These are phyloP conservation scores for Raphicerus campestris DNA, from an alignment of 2,113 vertebrate genomes.

Conservation along the genomic window DNA sequence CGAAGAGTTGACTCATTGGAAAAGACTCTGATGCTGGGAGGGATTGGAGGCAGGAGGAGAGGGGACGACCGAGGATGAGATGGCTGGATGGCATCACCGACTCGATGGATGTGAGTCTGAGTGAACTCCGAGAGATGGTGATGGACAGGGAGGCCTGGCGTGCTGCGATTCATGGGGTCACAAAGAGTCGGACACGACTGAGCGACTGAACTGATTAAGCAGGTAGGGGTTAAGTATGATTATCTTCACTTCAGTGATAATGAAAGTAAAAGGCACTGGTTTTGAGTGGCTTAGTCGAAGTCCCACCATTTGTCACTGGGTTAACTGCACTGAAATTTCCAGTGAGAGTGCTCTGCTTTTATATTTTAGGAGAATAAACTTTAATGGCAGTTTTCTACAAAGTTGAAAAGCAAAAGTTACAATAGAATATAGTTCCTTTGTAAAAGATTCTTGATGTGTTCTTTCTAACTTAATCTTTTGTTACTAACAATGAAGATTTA, in stretches of 20 bases:
- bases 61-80: too few relatives aligned
- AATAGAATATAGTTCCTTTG: slow-evolving; percentile 64
- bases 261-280: slow-evolving; percentile 22
- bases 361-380: slow-evolving; percentile 52
- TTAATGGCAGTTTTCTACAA: slow-evolving; percentile 58
- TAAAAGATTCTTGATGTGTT: slow-evolving; percentile 59
- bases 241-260: slow-evolving; percentile 24
- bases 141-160: too few relatives aligned
- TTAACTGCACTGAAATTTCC: slow-evolving; percentile 33
- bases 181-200: too few relatives aligned
- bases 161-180: too few relatives aligned
- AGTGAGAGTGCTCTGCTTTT: slow-evolving; percentile 38
- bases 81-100: too few relatives aligned
- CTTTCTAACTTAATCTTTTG: slow-evolving; percentile 67
- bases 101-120: too few relatives aligned
- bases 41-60: too few relatives aligned
- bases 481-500: slow-evolving; percentile 68
- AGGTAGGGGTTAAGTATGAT: background rate
- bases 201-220: background rate
- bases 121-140: too few relatives aligned
- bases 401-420: slow-evolving; percentile 59
- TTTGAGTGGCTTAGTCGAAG: slow-evolving; percentile 37
- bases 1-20: too few relatives aligned
- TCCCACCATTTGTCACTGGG: background rate
- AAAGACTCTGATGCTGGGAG: too few relatives aligned